phyloP scores from a whole-genome alignment of 2,888 invertebrate genomes.

The Melangyna quadrimaculata region DNA sequence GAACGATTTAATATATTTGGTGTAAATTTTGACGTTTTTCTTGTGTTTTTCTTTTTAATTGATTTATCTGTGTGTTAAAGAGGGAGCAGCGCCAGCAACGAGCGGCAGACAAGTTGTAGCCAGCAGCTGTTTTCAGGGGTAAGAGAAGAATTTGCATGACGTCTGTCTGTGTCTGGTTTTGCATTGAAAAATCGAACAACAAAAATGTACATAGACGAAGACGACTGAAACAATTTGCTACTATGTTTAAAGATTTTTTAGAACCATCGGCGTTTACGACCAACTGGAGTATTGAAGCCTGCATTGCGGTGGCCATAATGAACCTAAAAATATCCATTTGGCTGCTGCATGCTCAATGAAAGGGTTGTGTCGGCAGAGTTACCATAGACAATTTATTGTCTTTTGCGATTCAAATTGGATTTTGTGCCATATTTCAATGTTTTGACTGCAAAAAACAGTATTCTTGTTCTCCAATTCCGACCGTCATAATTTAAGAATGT shows the following conservation, averaged over 20 bases:
- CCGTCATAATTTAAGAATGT: no score
- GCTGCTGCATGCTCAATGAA: slow-evolving; percentile 5
- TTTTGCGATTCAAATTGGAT: neutral
- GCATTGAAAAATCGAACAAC: neutral
- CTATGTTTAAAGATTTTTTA: neutral
- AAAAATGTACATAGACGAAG: no score
- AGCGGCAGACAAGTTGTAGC: slow-evolving; percentile 61
- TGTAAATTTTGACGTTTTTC: slow-evolving; percentile 22
- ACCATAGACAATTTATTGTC: neutral
- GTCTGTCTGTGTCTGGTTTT: neutral
- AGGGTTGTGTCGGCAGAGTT: slow-evolving; percentile 27
- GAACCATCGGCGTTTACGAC: neutral
- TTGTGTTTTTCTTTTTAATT: neutral
- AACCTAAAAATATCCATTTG: slow-evolving; percentile 13
- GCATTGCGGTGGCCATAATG: slow-evolving; percentile 4
- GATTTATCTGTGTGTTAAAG: neutral
- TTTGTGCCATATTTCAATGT: no score
- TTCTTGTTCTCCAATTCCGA: no score
- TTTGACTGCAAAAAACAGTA: no score
- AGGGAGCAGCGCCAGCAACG: neutral
- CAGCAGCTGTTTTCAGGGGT: slow-evolving; percentile 68
- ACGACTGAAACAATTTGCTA: neutral
- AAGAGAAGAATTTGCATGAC: slow-evolving; percentile 26
- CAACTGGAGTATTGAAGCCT: slow-evolving; percentile 13
- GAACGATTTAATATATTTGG: neutral